Conservation (phyloP, 1,140 invertebrate species). For the Acromyrmex echinatior region DNA sequence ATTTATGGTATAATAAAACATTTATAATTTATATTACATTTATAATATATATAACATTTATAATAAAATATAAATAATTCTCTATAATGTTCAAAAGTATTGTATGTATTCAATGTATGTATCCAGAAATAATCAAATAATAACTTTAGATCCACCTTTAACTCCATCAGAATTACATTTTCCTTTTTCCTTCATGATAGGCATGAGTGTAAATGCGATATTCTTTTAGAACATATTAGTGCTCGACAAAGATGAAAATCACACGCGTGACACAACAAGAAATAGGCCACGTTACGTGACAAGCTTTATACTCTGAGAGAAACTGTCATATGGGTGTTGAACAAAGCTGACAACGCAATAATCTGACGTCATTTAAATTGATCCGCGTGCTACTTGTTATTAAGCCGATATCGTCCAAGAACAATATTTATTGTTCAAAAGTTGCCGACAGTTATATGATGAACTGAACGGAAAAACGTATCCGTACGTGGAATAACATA, state of each 20-base stretch:
- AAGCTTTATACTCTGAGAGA: conserved; percentile 46
- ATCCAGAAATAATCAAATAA: background rate
- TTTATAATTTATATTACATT: background rate
- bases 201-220: background rate
- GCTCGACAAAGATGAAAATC: conserved; percentile 29
- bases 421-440: conserved; percentile 71
- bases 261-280: conserved; percentile 19
- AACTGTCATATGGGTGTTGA: conserved; percentile 36
- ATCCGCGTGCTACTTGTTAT: conserved; percentile 54
- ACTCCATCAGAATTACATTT: background rate
- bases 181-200: background rate
- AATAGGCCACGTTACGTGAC: conserved; percentile 44
- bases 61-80: background rate
- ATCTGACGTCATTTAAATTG: conserved; percentile 61
- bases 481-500: background rate
- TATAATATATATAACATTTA: background rate
- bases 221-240: background rate
- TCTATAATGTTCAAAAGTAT: background rate
- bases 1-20: too few relatives aligned
- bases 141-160: background rate
- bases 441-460: conserved; percentile 25
- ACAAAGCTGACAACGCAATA: conserved; percentile 53
- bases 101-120: background rate
- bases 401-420: conserved; percentile 53
- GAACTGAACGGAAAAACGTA: conserved; percentile 44